These are phyloP conservation scores for Wiebesia pumilae DNA, from an alignment of 1,140 invertebrate species.

Conservation along the genomic window DNA sequence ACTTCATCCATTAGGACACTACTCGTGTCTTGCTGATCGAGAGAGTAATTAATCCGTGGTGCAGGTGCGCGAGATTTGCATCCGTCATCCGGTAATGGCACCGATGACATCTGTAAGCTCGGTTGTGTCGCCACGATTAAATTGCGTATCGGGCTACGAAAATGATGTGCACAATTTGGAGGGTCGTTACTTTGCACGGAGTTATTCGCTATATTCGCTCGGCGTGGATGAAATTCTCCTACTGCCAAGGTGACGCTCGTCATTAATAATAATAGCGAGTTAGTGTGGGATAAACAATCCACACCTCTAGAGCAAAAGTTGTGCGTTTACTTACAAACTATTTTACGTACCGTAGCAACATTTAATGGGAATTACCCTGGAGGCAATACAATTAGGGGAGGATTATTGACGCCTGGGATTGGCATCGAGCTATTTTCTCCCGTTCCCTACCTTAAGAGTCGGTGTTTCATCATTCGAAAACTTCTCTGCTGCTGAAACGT, in stretches of 20 bases:
- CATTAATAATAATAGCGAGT: neutral
- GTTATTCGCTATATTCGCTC: too few species aligned
- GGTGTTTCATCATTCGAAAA: slow-evolving; percentile 49
- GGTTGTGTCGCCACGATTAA: too few species aligned
- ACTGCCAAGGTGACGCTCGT: too few species aligned
- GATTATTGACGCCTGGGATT: slow-evolving; percentile 74
- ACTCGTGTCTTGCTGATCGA: neutral
- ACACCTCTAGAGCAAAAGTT: neutral
- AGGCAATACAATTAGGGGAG: slow-evolving; percentile 68
- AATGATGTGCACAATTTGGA: too few species aligned
- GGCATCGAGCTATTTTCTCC: slow-evolving; percentile 64
- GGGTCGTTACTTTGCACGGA: too few species aligned
- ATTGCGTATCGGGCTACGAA: too few species aligned
- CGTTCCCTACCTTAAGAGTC: neutral
- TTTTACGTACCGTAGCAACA: slow-evolving; percentile 67
- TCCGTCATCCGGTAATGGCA: neutral
- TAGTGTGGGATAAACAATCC: neutral
- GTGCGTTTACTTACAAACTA: slow-evolving; percentile 70
- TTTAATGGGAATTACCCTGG: slow-evolving; percentile 70
- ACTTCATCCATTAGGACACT: slow-evolving; percentile 67
- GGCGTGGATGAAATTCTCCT: too few species aligned
- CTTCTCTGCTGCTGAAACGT: slow-evolving; percentile 40
- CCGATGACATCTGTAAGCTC: too few species aligned
- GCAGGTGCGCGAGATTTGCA: neutral
- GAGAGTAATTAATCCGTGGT: neutral